phyloP scores from a whole-genome alignment of 2,888 invertebrate species.

The Macrophya annulata region DNA sequence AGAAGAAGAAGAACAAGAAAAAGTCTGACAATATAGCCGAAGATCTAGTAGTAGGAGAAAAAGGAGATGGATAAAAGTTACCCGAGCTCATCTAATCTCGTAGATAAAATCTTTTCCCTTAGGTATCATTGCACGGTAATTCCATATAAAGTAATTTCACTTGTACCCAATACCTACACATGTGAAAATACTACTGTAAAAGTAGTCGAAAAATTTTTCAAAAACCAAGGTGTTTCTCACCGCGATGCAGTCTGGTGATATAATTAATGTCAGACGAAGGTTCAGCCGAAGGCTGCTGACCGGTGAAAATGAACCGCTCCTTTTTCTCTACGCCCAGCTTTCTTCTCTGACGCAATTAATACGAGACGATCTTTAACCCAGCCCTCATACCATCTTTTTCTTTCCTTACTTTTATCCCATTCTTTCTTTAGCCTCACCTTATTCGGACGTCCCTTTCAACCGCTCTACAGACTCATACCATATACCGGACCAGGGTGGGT shows the following conservation, averaged over 20 bases:
- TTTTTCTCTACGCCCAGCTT: constrained; percentile 55
- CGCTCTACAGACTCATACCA: constrained; percentile 58
- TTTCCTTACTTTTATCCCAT: constrained; percentile 36
- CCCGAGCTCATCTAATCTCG: constrained; percentile 17
- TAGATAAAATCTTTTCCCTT: neutral
- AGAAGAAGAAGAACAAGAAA: neutral
- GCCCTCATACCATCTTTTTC: constrained; percentile 56
- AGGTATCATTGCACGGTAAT: constrained; percentile 25
- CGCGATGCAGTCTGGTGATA: constrained; percentile 20
- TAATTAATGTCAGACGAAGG: neutral
- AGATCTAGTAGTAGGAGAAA: neutral
- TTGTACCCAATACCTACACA: neutral
- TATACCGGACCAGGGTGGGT: constrained; percentile 57
- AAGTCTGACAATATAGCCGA: constrained; percentile 37
- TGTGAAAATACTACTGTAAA: neutral
- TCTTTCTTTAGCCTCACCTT: constrained; percentile 51
- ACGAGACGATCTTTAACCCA: constrained; percentile 64
- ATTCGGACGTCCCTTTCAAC: constrained; percentile 51
- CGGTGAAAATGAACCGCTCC: constrained; percentile 27
- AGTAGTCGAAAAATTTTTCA: neutral
- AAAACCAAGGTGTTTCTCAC: neutral
- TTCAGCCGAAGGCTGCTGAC: constrained; percentile 12
- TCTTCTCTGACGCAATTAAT: constrained; percentile 70
- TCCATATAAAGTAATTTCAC: neutral
- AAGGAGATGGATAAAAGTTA: constrained; percentile 8